Evolutionary conservation across 92 coral and sea anemone genomes (phyloP), one percentile per base, ranked within the genome.

Genomic region (Micromussa lordhowensis): DNA sequence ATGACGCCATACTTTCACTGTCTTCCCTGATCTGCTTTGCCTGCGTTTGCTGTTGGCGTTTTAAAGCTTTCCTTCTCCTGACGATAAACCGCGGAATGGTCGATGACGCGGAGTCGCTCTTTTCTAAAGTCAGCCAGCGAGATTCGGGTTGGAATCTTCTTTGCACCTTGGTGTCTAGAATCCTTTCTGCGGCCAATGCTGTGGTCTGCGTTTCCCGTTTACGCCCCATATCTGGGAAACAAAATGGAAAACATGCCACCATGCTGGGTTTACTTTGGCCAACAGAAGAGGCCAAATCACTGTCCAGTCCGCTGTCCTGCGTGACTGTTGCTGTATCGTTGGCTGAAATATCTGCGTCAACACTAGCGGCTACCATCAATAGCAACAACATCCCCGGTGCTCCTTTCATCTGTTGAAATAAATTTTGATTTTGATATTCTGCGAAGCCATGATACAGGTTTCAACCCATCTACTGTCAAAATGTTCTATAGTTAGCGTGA

Each of bases 391-490:
- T 19, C 26, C 9, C 53, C n/a, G 36, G 5, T 2, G n/a, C 57
- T 4, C 18, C 79, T 54, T 55, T 72, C 87, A 84, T 84, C 87
- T 84, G 57, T 7, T 24, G 49, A 73, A 71, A 51, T 36, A 72
- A 6, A 54, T 24, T 44, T 21, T 28, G 4, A 19, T 7, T 44
- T 44, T 44, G 51, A 8, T 44, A n/a, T n/a, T 81, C 3, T 11
- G n/a, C 16, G 2, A 44, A 44, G 12, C 12, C n/a, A n/a, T n/a
- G n/a, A n/a, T n/a, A n/a, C n/a, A n/a, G n/a, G n/a, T 11, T 44
- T 44, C 4, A 40, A 40, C 0, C 51, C 51, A 44, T 9, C 10
- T 8, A 44, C 51, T 44, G 51, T 9, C 51, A 13, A 44, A 44
- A 44, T 44, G 8, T 11, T 44, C 51, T n/a, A 44, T 4, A 40